Evolutionary conservation across 1,140 invertebrate species (phyloP), one percentile per base, ranked within the genome.

Genomic region (Zaprionus tsacasi): DNA sequence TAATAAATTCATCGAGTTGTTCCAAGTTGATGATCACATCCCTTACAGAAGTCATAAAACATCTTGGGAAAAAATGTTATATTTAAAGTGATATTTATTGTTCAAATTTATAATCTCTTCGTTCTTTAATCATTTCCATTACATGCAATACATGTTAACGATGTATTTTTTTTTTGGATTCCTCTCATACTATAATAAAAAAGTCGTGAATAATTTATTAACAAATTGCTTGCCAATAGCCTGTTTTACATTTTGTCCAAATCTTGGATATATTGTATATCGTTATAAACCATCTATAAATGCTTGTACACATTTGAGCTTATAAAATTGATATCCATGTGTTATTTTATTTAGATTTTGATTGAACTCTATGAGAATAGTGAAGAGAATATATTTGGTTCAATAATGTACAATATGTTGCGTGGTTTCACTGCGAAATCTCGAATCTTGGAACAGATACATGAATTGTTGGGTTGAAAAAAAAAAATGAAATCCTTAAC

Each of bases 61-160:
- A 40, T 40, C 13, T n/a, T n/a, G 13, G 13, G 38, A 12, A 21
- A 61, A 17, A 17, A 7, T 45, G 5, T 63, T 21, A 25, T 60
- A 43, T 67, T 76, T 73, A 43, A 76, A 57, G 15, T 73, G 52
- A 64, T 77, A 74, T 77, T 77, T 77, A 77, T 77, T 77, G 58
- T 73, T 68, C 38, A 57, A 54, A 73, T 77, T 63, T 54, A 63
- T 68, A 35, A 60, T 64, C 68, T 64, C 43, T 64, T 68, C 57
- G 33, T 67, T 68, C 43, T 38, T 76, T 38, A 56, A 69, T 33
- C 43, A 57, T 55, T 69, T 69, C 17, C 50, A 70, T 57, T 70
- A 65, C 54, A 75, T 55, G 50, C 40, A 50, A 50, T 76, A 66
- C 61, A 72, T 71, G 60, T 72, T 12, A 61, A 60, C 55, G 35